Evolutionary conservation across 2,113 vertebrate genomes (phyloP), one percentile per base, ranked within the genome.

Genomic region (Naja naja): DNA sequence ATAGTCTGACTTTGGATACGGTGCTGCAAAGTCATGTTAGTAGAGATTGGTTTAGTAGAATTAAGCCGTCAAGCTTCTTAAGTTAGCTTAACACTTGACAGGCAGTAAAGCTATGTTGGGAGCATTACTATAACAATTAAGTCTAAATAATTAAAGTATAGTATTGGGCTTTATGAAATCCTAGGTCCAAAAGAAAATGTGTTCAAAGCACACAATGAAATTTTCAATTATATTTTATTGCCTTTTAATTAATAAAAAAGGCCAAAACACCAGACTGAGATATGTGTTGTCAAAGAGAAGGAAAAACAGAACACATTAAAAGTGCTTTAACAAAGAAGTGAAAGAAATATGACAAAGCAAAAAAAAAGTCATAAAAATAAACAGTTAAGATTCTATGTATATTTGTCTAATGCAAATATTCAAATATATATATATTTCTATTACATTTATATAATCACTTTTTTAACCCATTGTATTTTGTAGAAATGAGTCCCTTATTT

Each of bases 1-100:
- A 12, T 3, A 2, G 0, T 0, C 0, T 43, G 89, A 0, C 0
- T 88, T 34, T 49, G 39, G 2, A 12, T 25, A 23, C 3, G 1
- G 30, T 0, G 34, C n/a, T 55, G 11, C 47, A 56, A 23, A 81
- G 0, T 5, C 0, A 1, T 49, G 64, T 0, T 74, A 5, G 5
- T 6, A 0, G 47, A 23, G 2, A 54, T 54, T 64, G 23, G 43
- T 53, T 86, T 39, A 86, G 85, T 43, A 30, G 58, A 69, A 64
- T 8, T 27, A 53, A 74, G 69, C 58, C 52, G 23, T 53, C 45
- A 53, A 27, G 54, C 22, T 45, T 56, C 74, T 69, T 64, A 87
- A 8, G 27, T 56, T 86, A 55, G 25, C 54, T 91, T 91, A 52
- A 43, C 25, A 43, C n/a, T 43, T 43, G 9, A 43, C 22, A 18